Percentiles rank a stretch among this genome's conserved stretches.
These are phyloP conservation scores for Nerophis ophidion DNA, from an alignment of 2,113 vertebrate species.

Conservation along the genomic window DNA sequence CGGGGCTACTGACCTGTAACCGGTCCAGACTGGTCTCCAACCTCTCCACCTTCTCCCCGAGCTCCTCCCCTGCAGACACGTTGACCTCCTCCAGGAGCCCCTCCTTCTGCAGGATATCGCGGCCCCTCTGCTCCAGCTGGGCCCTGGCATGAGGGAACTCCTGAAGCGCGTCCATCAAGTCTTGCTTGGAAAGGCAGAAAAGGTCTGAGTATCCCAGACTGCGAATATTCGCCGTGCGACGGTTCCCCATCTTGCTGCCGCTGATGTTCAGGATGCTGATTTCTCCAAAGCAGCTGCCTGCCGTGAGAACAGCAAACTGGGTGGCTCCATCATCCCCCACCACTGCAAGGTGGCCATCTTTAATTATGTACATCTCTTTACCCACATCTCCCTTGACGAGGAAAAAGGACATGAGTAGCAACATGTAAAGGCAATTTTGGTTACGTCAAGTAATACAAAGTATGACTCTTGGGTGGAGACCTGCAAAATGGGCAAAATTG, in stretches of 20 bases:
- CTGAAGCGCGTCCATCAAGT: slow-evolving; percentile 90
- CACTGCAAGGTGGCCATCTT: slow-evolving; percentile 90
- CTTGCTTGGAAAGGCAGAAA: slow-evolving; percentile 94
- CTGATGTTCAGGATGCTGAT: slow-evolving; percentile 97
- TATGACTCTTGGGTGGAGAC: no score
- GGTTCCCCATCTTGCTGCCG: slow-evolving; percentile 96
- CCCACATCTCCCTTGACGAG: slow-evolving; percentile 81
- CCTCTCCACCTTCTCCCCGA: slow-evolving; percentile 83
- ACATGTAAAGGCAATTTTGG: background rate
- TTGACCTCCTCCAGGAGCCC: slow-evolving; percentile 87
- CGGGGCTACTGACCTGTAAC: slow-evolving; percentile 59
- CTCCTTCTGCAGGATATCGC: slow-evolving; percentile 90
- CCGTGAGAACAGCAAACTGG: slow-evolving; percentile 82
- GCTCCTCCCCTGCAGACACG: slow-evolving; percentile 65
- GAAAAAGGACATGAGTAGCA: background rate
- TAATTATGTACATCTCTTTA: slow-evolving; percentile 98
- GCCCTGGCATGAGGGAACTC: slow-evolving; percentile 93
- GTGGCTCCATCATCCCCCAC: slow-evolving; percentile 86
- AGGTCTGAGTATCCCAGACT: slow-evolving; percentile 95
- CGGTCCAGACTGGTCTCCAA: slow-evolving; percentile 80
- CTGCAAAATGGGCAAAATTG: no score
- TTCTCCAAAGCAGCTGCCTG: slow-evolving; percentile 94
- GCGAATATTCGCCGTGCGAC: slow-evolving; percentile 88
- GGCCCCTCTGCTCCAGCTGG: slow-evolving; percentile 86
- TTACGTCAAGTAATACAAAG: no score